Percentiles rank a stretch among this genome's conserved stretches.
phyloP scores from a whole-genome alignment of 2,797 vertebrate genomes.

The Amblyraja radiata region DNA sequence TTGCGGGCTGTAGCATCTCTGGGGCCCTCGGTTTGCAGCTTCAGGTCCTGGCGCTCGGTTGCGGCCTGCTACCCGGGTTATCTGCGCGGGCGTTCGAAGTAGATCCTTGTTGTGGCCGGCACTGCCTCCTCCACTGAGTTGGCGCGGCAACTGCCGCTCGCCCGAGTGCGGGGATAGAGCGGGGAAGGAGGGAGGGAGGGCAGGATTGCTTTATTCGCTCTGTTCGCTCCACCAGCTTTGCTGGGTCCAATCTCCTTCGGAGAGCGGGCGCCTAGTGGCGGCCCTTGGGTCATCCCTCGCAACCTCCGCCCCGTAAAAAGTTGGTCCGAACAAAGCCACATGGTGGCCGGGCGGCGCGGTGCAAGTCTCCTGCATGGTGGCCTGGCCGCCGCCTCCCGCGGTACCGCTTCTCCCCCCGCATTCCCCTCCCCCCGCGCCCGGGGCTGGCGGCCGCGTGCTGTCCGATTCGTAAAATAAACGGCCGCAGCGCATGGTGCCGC shows the following conservation, averaged over 20 bases:
- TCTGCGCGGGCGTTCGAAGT: too few species aligned
- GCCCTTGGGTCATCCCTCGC: too few species aligned
- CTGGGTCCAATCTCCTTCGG: not conserved
- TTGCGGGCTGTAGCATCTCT: not conserved
- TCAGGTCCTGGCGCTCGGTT: too few species aligned
- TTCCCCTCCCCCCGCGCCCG: too few species aligned
- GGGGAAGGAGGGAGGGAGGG: not conserved
- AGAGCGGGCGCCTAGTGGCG: too few species aligned
- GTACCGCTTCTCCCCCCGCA: not conserved
- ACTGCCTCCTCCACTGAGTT: not conserved
- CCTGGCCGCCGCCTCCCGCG: not conserved
- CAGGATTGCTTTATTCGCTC: not conserved
- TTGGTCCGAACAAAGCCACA: constrained; percentile 20
- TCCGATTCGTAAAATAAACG: not conserved
- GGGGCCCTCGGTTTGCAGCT: not conserved
- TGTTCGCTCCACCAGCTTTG: too few species aligned
- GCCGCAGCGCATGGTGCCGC: not conserved
- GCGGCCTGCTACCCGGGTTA: too few species aligned
- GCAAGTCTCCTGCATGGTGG: not conserved
- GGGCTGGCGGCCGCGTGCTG: not conserved
- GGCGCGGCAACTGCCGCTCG: too few species aligned
- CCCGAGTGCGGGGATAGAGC: not conserved
- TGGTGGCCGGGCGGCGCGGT: not conserved
- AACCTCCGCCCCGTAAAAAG: not conserved
- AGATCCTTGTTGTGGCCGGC: not conserved